These are phyloP conservation scores for Venturia canescens DNA, from an alignment of 1,140 invertebrate genomes.

Conservation along the genomic window DNA sequence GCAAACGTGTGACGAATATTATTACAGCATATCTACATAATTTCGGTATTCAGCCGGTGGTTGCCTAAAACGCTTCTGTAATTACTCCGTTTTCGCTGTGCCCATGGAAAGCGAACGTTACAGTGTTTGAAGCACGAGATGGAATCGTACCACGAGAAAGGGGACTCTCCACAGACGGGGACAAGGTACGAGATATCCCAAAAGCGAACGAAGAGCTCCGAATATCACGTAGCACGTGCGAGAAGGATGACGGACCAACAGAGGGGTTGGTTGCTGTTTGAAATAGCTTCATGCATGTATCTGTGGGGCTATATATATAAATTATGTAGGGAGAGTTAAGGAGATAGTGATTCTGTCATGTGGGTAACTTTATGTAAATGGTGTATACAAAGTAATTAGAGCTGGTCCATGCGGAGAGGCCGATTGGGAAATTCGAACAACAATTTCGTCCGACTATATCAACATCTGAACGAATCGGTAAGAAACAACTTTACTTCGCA, in stretches of 20 bases:
- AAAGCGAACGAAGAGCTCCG: constrained; percentile 38
- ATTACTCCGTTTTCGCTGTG: constrained; percentile 71
- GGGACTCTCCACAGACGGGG: not conserved
- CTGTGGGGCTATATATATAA: not conserved
- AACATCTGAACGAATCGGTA: too few relatives aligned
- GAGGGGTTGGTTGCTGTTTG: constrained; percentile 24
- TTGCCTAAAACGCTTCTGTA: constrained; percentile 73
- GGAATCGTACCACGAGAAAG: constrained; percentile 5
- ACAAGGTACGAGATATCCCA: not conserved
- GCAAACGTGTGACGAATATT: constrained; percentile 75
- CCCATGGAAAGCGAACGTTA: constrained; percentile 56
- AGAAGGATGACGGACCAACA: not conserved
- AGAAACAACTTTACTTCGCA: too few relatives aligned
- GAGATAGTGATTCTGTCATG: constrained; percentile 52
- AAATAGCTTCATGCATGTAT: not conserved
- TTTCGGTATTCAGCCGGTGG: constrained; percentile 72
- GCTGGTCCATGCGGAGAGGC: constrained; percentile 50
- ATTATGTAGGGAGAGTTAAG: constrained; percentile 27
- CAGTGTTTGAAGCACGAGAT: constrained; percentile 38
- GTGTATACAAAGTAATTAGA: constrained; percentile 69
- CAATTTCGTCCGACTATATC: too few relatives aligned
- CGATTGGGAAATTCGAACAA: constrained; percentile 27
- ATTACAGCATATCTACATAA: constrained; percentile 73
- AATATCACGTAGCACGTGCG: constrained; percentile 48
- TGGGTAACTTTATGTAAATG: constrained; percentile 68